phyloP scores from a whole-genome alignment of 2,888 invertebrate species.

The Horisme vitalbata region DNA sequence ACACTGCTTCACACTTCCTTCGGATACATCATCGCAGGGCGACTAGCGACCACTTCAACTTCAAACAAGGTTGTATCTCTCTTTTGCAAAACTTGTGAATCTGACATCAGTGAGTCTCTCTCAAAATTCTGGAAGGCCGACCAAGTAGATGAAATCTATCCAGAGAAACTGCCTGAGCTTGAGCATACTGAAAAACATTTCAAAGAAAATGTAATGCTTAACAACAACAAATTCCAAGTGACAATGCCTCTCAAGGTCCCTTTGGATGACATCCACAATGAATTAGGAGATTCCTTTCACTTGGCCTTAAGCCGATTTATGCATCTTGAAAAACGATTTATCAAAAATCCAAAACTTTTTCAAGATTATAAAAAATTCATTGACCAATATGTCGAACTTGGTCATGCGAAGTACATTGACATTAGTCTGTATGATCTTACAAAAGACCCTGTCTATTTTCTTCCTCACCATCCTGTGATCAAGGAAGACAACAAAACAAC shows the following conservation, averaged over 20 bases:
- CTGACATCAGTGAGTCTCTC: conserved; percentile 1
- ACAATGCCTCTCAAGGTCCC: conserved; percentile 9
- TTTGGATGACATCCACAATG: conserved; percentile 1
- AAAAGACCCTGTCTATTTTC: conserved; percentile 24
- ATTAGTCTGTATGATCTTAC: conserved; percentile 15
- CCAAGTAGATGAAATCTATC: neutral
- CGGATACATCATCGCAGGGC: conserved; percentile 1
- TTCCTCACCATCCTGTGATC: conserved; percentile 26
- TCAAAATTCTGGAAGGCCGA: neutral
- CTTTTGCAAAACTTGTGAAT: conserved; percentile 2
- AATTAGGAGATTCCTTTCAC: conserved; percentile 6
- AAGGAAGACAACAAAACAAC: conserved; percentile 20
- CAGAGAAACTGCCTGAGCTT: conserved; percentile 9
- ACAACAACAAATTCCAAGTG: conserved; percentile 3
- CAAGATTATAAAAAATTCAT: conserved; percentile 16
- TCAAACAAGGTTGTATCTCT: conserved; percentile 3
- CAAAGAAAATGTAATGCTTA: conserved; percentile 2
- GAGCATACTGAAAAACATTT: conserved; percentile 4
- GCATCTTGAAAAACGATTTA: neutral
- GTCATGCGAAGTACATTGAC: conserved; percentile 17
- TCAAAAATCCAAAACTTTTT: neutral
- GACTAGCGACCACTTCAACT: neutral
- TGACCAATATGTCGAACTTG: conserved; percentile 13
- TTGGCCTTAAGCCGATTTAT: conserved; percentile 3
- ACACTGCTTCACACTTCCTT: conserved; percentile 1